phyloP scores from a whole-genome alignment of 2,113 vertebrate genomes.

The Prunella himalayana region DNA sequence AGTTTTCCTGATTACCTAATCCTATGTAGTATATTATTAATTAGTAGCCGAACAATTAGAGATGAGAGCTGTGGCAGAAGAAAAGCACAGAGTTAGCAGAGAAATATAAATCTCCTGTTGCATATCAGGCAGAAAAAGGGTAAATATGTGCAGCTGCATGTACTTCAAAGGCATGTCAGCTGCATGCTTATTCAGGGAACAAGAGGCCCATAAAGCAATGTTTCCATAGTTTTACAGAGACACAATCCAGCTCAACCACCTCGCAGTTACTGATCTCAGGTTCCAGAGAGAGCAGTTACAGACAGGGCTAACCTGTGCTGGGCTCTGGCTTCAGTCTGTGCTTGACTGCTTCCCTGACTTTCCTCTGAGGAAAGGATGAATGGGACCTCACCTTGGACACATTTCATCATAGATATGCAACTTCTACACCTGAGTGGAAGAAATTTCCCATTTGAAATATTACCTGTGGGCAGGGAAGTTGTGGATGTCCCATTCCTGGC shows the following conservation, averaged over 20 bases:
- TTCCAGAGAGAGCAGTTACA: neutral
- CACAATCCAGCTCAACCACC: neutral
- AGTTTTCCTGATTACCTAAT: conserved; percentile 38
- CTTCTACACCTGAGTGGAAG: neutral
- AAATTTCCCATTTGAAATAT: neutral
- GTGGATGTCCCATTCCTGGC: neutral
- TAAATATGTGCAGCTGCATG: conserved; percentile 28
- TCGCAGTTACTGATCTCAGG: neutral
- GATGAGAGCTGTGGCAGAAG: neutral
- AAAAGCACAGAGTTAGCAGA: neutral
- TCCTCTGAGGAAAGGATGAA: neutral
- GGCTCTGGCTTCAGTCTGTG: neutral
- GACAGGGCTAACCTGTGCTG: accelerated
- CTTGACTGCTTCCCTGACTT: neutral
- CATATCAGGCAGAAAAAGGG: conserved; percentile 5
- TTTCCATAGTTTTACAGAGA: neutral
- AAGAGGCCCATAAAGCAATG: neutral
- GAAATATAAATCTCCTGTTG: conserved; percentile 14
- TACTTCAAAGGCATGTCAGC: conserved; percentile 32
- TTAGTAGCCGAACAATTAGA: conserved; percentile 13
- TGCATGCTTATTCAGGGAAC: neutral
- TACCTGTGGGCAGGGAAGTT: neutral
- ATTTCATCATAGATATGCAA: neutral
- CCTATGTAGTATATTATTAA: neutral
- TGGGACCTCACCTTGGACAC: accelerated